A percentile compares a stretch with the other conserved stretches of the same genome.
Conservation (phyloP, 2,888 invertebrate species). For the Andrena haemorrhoa region DNA sequence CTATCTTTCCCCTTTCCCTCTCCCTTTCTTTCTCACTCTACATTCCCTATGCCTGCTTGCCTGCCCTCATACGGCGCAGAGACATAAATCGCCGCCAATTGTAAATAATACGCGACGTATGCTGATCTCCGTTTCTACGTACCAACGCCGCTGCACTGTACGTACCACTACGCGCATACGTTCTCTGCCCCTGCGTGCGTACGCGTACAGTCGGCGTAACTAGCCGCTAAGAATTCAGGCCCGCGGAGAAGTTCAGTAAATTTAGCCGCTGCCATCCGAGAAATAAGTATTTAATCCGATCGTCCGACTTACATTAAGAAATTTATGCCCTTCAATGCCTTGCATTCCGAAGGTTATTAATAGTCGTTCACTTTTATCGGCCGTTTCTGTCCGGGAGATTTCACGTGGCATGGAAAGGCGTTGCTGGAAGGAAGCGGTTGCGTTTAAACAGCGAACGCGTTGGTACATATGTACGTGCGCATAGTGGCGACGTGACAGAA, state of each 20-base stretch:
- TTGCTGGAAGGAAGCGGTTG: too few species aligned
- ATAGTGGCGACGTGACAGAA: too few species aligned
- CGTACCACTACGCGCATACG: slow-evolving; percentile 12
- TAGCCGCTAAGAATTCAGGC: slow-evolving; percentile 40
- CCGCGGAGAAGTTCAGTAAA: slow-evolving; percentile 37
- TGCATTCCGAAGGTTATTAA: slow-evolving; percentile 1
- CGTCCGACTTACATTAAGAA: slow-evolving; percentile 10
- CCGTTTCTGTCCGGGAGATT: not conserved
- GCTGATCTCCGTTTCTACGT: slow-evolving; percentile 78
- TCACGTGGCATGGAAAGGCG: not conserved
- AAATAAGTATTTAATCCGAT: slow-evolving; percentile 41
- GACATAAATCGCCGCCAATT: slow-evolving; percentile 83
- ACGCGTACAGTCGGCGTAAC: slow-evolving; percentile 35
- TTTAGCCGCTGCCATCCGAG: slow-evolving; percentile 20
- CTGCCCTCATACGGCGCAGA: slow-evolving; percentile 73
- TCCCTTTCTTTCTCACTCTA: slow-evolving; percentile 61
- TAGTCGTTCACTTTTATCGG: not conserved
- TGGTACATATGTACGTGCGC: too few species aligned
- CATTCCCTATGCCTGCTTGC: slow-evolving; percentile 63
- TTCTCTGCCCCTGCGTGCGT: slow-evolving; percentile 9
- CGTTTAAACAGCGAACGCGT: too few species aligned
- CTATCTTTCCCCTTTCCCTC: slow-evolving; percentile 35
- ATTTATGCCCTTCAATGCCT: slow-evolving; percentile 14
- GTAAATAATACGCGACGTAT: slow-evolving; percentile 83
- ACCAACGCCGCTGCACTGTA: slow-evolving; percentile 43